A percentile compares a stretch with the other conserved stretches of the same genome.
Evolutionary conservation across 2,888 invertebrate genomes (phyloP).

Genomic region (Geophilus truncorum): DNA sequence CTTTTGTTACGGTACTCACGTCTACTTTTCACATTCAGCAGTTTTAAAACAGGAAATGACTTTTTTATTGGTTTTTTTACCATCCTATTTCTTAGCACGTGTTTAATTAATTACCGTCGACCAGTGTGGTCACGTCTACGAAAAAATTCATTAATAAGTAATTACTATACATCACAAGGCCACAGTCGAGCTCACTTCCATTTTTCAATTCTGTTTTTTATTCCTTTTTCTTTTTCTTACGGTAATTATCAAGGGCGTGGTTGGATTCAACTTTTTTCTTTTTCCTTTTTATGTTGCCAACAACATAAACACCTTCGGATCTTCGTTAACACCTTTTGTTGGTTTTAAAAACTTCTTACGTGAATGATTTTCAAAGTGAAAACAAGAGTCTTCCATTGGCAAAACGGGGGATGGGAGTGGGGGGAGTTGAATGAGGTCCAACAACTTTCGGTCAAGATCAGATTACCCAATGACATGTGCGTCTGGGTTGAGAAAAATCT

Average conservation of each 20-base stretch:
- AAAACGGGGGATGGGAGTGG: background rate
- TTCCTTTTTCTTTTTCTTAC: background rate
- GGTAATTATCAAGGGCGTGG: background rate
- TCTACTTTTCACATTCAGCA: background rate
- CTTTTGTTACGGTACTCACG: too few relatives aligned
- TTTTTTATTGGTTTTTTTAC: background rate
- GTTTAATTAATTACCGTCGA: background rate
- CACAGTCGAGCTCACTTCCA: background rate
- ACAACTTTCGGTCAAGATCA: background rate
- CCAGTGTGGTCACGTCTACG: background rate
- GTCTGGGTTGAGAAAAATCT: background rate
- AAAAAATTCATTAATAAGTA: background rate
- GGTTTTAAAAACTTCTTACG: background rate
- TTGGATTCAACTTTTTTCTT: background rate
- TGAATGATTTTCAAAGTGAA: background rate
- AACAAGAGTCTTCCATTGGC: too few relatives aligned
- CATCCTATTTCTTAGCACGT: background rate
- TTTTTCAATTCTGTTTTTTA: background rate
- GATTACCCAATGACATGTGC: slow-evolving; percentile 6
- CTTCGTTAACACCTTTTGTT: background rate
- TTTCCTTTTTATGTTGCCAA: background rate
- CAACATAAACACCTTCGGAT: background rate
- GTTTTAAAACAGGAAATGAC: background rate
- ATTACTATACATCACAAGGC: background rate
- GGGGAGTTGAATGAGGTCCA: background rate